These are phyloP conservation scores for Solenodon paradoxus DNA, from an alignment of 2,113 vertebrate genomes.

Conservation along the genomic window DNA sequence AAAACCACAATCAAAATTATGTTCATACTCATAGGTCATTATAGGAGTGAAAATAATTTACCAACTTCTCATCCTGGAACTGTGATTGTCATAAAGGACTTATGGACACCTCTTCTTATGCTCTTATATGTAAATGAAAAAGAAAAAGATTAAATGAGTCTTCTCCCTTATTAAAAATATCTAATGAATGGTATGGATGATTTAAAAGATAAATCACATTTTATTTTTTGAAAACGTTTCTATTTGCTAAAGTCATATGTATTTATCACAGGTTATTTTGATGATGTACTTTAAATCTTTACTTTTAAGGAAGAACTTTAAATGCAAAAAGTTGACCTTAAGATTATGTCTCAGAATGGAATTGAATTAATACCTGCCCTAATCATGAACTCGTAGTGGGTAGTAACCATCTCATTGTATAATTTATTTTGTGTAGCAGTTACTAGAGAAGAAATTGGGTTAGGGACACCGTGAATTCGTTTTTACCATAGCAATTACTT, in stretches of 20 bases:
- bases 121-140: background rate
- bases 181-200: background rate
- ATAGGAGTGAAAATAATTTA: background rate
- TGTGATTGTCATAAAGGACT: background rate
- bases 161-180: constrained; percentile 21
- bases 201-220: background rate
- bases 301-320: background rate
- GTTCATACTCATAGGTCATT: background rate
- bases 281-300: background rate
- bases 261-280: background rate
- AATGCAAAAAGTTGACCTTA: constrained; percentile 21
- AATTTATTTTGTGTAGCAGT: background rate
- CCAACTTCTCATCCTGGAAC: background rate
- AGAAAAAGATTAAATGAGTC: background rate
- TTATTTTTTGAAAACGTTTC: background rate
- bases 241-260: background rate
- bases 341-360: background rate
- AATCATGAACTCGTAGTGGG: background rate
- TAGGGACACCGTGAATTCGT: background rate
- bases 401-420: background rate
- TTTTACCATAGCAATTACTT: background rate
- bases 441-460: background rate
- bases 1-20: background rate
- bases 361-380: background rate
- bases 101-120: background rate